phyloP scores from a whole-genome alignment of 2,113 vertebrate genomes.

The Tragulus kanchil region DNA sequence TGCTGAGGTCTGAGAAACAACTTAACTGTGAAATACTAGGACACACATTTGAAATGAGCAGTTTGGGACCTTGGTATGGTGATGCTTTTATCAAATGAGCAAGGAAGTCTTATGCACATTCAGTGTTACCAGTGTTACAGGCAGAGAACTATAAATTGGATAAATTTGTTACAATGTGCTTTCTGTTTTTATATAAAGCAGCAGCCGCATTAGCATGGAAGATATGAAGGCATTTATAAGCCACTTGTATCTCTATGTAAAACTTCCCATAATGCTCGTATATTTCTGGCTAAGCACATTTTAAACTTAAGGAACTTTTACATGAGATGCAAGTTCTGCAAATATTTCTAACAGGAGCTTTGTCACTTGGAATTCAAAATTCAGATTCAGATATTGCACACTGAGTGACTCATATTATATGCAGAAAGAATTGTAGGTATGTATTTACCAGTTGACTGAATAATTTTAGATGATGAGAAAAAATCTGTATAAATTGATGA shows the following conservation, averaged over 20 bases:
- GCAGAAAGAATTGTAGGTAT: background rate
- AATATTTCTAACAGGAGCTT: conserved; percentile 55
- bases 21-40: background rate
- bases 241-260: conserved; percentile 32
- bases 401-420: background rate
- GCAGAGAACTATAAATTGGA: background rate
- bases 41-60: conserved; percentile 31
- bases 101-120: background rate
- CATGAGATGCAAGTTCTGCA: conserved; percentile 46
- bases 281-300: conserved; percentile 48
- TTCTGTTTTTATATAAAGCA: conserved; percentile 43
- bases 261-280: conserved; percentile 14
- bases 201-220: conserved; percentile 38
- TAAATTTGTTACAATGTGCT: conserved; percentile 3
- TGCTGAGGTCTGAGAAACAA: background rate
- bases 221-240: conserved; percentile 38
- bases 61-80: background rate
- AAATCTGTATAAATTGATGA: conserved; percentile 43
- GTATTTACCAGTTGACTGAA: conserved; percentile 30
- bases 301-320: conserved; percentile 51
- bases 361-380: conserved; percentile 57
- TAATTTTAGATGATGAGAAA: conserved; percentile 29
- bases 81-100: conserved; percentile 27
- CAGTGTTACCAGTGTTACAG: conserved; percentile 13
- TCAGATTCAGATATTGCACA: conserved; percentile 30